A percentile compares a stretch with the other conserved stretches of the same genome.
phyloP scores from a whole-genome alignment of 1,140 invertebrate genomes.

The Triops cancriformis region DNA sequence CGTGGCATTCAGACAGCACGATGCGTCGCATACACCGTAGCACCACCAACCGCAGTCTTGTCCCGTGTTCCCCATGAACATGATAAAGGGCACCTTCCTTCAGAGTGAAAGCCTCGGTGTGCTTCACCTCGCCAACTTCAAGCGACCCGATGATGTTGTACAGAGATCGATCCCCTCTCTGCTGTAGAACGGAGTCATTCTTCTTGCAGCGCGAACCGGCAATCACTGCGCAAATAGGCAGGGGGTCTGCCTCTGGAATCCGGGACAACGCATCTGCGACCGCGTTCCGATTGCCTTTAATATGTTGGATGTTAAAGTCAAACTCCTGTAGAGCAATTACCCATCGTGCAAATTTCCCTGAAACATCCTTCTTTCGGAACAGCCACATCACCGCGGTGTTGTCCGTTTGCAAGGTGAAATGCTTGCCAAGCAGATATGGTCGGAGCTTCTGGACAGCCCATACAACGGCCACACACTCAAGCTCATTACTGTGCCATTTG shows the following conservation, averaged over 20 bases:
- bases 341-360: background rate
- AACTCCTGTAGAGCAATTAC: background rate
- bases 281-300: too few relatives aligned
- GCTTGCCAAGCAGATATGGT: too few relatives aligned
- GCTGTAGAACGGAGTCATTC: conserved; percentile 28
- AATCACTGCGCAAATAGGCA: conserved; percentile 28
- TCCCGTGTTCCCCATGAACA: too few relatives aligned
- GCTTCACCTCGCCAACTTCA: background rate
- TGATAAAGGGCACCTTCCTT: background rate
- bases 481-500: too few relatives aligned
- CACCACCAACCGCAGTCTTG: too few relatives aligned
- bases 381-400: too few relatives aligned
- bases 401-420: too few relatives aligned
- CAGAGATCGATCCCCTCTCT: background rate
- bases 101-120: background rate
- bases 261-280: conserved; percentile 2
- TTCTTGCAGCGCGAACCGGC: conserved; percentile 30
- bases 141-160: background rate
- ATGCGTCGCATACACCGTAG: too few relatives aligned
- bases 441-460: too few relatives aligned
- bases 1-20: background rate
- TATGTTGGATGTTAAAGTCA: too few relatives aligned
- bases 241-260: background rate
- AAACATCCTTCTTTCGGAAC: too few relatives aligned
- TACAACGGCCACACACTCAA: too few relatives aligned